A percentile compares a stretch with the other conserved stretches of the same genome.
Conservation (phyloP, 1,140 invertebrate genomes). For the Drosophila insularis region DNA sequence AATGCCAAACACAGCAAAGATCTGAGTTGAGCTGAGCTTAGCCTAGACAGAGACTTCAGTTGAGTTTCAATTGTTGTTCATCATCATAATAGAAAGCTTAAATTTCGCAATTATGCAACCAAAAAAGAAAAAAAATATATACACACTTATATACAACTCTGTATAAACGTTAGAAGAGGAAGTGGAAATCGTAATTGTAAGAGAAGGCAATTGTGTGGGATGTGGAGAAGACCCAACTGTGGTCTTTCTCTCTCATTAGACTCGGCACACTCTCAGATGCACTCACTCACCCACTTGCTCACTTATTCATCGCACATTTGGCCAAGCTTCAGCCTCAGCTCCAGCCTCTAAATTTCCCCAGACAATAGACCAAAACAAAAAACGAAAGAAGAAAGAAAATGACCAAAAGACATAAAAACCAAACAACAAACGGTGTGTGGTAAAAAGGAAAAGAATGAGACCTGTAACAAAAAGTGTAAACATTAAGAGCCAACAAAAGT, state of each 20-base stretch:
- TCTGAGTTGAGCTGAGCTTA: background rate
- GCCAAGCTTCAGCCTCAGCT: slow-evolving; percentile 29
- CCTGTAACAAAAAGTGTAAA: slow-evolving; percentile 51
- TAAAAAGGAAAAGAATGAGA: background rate
- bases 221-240: background rate
- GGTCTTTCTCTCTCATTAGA: slow-evolving; percentile 5
- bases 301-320: slow-evolving; percentile 47
- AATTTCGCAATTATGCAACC: slow-evolving; percentile 58
- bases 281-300: slow-evolving; percentile 36
- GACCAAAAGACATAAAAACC: slow-evolving; percentile 6
- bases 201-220: background rate
- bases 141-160: too few species aligned
- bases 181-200: background rate
- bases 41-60: background rate
- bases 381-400: background rate
- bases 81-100: slow-evolving; percentile 50
- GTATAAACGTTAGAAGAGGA: background rate
- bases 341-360: slow-evolving; percentile 64
- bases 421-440: slow-evolving; percentile 3
- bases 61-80: slow-evolving; percentile 38
- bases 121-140: background rate
- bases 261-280: background rate
- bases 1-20: slow-evolving; percentile 18
- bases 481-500: slow-evolving; percentile 45
- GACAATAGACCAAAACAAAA: slow-evolving; percentile 66